Evolutionary conservation across 2,113 vertebrate genomes (phyloP).

Genomic region (Herpetotheres cachinnans): DNA sequence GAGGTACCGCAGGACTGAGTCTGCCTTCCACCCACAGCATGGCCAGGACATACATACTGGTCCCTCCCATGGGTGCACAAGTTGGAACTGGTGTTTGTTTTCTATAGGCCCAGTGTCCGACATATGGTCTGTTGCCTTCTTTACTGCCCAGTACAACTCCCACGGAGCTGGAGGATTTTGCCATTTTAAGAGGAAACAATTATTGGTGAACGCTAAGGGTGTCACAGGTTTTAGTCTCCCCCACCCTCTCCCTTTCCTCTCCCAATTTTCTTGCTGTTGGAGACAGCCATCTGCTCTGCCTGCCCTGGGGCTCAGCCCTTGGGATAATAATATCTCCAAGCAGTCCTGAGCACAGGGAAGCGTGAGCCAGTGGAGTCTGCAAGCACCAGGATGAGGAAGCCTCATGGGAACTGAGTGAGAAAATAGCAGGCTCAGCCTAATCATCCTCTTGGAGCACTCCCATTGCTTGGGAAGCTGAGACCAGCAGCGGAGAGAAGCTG

Average conservation of each 20-base stretch:
- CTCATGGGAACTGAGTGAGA: background rate
- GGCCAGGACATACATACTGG: background rate
- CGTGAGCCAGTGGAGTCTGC: background rate
- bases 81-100: background rate
- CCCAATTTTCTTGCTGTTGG: background rate
- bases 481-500: rapidly evolving
- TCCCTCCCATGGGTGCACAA: background rate
- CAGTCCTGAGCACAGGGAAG: background rate
- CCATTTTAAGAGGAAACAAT: background rate
- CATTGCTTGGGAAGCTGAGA: background rate
- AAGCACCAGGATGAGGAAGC: background rate
- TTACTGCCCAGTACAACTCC: background rate
- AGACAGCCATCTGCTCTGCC: slow-evolving; percentile 6
- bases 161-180: background rate
- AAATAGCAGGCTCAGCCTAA: background rate
- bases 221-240: background rate
- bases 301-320: background rate
- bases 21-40: background rate
- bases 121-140: background rate
- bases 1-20: background rate
- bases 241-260: background rate
- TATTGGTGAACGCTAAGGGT: background rate
- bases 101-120: background rate
- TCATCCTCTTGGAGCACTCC: background rate
- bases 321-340: background rate